Evolutionary conservation across 2,113 vertebrate species (phyloP).

Genomic region (Notothenia rossii): DNA sequence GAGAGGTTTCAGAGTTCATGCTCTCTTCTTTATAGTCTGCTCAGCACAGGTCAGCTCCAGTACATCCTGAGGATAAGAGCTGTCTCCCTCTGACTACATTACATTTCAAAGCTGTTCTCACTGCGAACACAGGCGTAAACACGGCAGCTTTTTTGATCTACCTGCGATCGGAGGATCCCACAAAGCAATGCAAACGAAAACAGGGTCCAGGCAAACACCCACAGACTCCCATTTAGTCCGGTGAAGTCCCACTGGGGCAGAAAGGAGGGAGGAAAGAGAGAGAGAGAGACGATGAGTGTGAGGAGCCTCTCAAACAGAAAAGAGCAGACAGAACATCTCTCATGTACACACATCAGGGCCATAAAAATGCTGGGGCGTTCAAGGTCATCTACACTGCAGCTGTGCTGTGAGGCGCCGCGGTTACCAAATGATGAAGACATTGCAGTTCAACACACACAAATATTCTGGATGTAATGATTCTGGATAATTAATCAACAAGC

Average conservation of each 20-base stretch:
- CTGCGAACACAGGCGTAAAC: constrained; percentile 32
- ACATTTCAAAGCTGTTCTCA: constrained; percentile 30
- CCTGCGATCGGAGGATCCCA: constrained; percentile 82
- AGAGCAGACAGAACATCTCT: constrained; percentile 41
- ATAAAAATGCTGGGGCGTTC: constrained; percentile 39
- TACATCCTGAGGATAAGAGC: constrained; percentile 37
- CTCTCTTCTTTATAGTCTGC: constrained; percentile 55
- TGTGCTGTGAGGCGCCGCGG: constrained; percentile 19
- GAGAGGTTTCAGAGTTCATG: constrained; percentile 19
- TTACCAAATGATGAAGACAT: constrained; percentile 42
- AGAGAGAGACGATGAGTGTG: constrained; percentile 33
- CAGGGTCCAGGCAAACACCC: constrained; percentile 74
- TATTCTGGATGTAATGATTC: constrained; percentile 20
- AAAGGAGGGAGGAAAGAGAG: not conserved
- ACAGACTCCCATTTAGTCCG: constrained; percentile 70
- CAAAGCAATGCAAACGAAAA: constrained; percentile 82
- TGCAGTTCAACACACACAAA: constrained; percentile 33
- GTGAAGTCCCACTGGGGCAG: constrained; percentile 87
- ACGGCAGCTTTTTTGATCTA: constrained; percentile 53
- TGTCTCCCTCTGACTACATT: constrained; percentile 11
- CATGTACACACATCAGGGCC: constrained; percentile 42
- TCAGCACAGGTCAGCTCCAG: constrained; percentile 39
- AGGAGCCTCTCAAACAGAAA: constrained; percentile 47
- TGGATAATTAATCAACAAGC: constrained; percentile 56
- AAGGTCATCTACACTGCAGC: constrained; percentile 61